Base-by-base conservation (phyloP, 2,888 invertebrate genomes). In the Heliconius aoede region DNA sequence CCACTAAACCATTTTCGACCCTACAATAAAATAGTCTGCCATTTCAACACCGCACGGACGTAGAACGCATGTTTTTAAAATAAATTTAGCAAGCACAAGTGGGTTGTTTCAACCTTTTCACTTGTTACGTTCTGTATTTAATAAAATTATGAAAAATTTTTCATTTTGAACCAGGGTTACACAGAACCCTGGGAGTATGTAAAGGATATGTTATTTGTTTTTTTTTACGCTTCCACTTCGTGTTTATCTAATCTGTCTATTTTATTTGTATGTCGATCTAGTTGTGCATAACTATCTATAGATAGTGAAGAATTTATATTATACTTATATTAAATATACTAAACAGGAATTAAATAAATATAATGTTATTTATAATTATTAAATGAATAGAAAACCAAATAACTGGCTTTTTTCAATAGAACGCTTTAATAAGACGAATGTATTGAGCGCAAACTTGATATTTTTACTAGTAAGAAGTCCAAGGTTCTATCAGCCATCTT, bases 1-100 rank as follows among this genome's bases (percentile, higher is more conserved):
- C 82, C 90, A 88, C 89, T 92, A 92, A 91, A 93, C 90, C 91
- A 89, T 91, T 92, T 90, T 84, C 88, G 89, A 86, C 86, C 88
- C 86, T 81, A 86, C 88, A 88, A 88, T 93, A 92, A 92, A 93
- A 92, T 88, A 87, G 90, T 87, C 88, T 88, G 86, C 85, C 83
- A 85, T 88, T 89, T 91, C 93, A 92, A 93, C 90, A 90, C 89
- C 84, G 89, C 88, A 89, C 89, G 88, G 82, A 87, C 87, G 86
- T 84, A 83, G 87, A 79, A 85, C 85, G 85, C 84, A 85, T 85
- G 86, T 89, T 88, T 83, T 82, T 83, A 85, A 89, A 91, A 89
- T 88, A 90, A 92, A 91, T 91, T 89, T 85, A 84, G 82, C 85
- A 81, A 73, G 62, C 69, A 61, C 72, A 55, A 76, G 61, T 24